Conservation (phyloP, 2,113 vertebrate species). For the Zosterops borbonicus region DNA sequence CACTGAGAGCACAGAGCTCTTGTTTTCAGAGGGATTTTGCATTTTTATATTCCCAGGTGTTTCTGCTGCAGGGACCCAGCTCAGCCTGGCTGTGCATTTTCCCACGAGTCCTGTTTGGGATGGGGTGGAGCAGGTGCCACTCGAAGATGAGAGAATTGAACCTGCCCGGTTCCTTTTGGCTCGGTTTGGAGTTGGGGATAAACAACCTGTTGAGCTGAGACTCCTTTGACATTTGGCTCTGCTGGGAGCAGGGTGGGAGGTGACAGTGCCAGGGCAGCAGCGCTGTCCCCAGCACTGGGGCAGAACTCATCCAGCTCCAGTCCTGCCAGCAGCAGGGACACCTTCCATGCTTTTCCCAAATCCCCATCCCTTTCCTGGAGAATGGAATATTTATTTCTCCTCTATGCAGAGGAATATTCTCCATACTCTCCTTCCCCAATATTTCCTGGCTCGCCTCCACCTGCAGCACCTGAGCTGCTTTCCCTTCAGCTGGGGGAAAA, state of each 20-base stretch:
- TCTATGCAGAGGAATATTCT: neutral
- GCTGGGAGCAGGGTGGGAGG: neutral
- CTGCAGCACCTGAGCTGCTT: neutral
- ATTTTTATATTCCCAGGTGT: neutral
- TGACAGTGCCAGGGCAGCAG: neutral
- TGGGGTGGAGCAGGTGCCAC: neutral
- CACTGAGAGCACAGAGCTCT: too few species aligned
- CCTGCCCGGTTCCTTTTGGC: neutral
- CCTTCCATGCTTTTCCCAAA: neutral
- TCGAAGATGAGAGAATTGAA: neutral
- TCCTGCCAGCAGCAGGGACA: neutral
- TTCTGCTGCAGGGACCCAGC: neutral
- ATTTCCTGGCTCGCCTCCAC: neutral
- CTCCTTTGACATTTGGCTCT: neutral
- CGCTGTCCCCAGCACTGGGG: fast-evolving
- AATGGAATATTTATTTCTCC: neutral
- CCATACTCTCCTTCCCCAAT: neutral
- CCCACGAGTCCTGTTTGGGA: neutral
- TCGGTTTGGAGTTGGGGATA: neutral
- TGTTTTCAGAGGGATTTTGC: neutral
- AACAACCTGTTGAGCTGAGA: neutral
- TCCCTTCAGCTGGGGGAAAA: neutral
- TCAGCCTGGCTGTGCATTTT: neutral
- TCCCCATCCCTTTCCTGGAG: neutral
- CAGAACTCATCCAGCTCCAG: neutral